A percentile compares a stretch with the other conserved stretches of the same genome.
Conservation (phyloP, 1,140 invertebrate species). For the Drosophila triauraria region DNA sequence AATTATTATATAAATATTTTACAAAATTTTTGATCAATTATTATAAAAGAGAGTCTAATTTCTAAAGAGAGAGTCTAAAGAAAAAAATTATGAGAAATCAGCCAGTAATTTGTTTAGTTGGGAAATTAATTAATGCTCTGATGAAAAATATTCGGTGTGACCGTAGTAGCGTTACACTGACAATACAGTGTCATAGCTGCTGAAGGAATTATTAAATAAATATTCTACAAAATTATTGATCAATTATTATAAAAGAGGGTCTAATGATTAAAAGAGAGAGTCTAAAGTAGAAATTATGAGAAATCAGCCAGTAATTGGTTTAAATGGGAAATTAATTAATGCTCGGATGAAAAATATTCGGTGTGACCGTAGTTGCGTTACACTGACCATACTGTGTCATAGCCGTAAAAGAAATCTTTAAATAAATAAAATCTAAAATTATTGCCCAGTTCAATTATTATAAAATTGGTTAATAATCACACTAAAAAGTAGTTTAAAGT, state of each 20-base stretch:
- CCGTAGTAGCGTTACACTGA: too few species aligned
- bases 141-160: neutral
- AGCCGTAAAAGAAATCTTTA: neutral
- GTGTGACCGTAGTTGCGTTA: too few species aligned
- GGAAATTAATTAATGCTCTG: neutral
- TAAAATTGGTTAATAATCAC: too few species aligned
- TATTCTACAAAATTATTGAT: rapidly evolving
- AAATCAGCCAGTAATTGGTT: neutral
- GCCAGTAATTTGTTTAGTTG: neutral
- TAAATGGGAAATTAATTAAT: neutral
- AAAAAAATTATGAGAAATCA: too few species aligned
- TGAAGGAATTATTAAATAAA: neutral
- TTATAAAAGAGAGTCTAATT: neutral
- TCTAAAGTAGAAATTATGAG: neutral
- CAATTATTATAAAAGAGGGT: neutral
- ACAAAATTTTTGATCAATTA: rapidly evolving
- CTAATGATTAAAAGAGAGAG: too few species aligned
- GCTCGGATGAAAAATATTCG: neutral
- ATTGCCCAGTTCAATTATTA: too few species aligned
- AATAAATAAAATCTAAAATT: too few species aligned
- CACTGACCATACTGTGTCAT: too few species aligned
- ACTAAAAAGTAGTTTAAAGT: too few species aligned
- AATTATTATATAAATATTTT: neutral
- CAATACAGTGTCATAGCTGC: too few species aligned
- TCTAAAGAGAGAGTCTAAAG: neutral